Base-by-base conservation (phyloP, 2,888 invertebrate genomes). In the Eristalinus aeneus region DNA sequence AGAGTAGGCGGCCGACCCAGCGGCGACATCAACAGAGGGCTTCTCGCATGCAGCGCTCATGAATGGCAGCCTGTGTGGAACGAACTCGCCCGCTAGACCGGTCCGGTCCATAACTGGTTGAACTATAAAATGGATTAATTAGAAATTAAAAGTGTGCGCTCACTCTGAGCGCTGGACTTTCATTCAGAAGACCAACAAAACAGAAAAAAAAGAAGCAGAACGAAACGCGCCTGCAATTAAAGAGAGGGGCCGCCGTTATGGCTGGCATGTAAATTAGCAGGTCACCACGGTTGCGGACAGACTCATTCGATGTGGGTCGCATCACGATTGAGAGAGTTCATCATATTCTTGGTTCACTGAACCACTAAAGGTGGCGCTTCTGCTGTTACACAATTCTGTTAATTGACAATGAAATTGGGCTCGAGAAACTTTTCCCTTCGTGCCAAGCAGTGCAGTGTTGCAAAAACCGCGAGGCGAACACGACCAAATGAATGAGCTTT, bases 71-170 rank as follows among this genome's bases (percentile, higher is more conserved):
- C 0, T 39, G 39, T 39, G 39, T 39, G 16, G 46, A 46, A 39
- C 39, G 39, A 61, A 56, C 36, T 20, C 53, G 22, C 10, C 56
- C 34, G 61, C 27, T 60, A 12, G n/a, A 84, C 75, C 56, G 61
- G 46, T 68, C 39, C 20, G 32, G n/a, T n/a, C 11, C 23, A 31
- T 58, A 68, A 77, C 71, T 82, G 46, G 77, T 74, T 65, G 61
- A 34, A 20, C 74, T 63, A 54, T 69, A 79, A 84, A 84, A 64
- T 79, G 80, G 80, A 80, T 84, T 84, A 84, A 80, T 84, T 79
- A 71, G 75, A 75, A 84, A 80, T 71, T 75, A 84, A 80, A 67
- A 84, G 65, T 75, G 75, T 54, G 60, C 65, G 72, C 67, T 73
- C 68, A 58, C 27, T 56, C 77, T 56, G 39, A 65, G 56, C 1